Base-by-base conservation (phyloP, 2,888 invertebrate genomes). In the Drosophila macrospina region DNA sequence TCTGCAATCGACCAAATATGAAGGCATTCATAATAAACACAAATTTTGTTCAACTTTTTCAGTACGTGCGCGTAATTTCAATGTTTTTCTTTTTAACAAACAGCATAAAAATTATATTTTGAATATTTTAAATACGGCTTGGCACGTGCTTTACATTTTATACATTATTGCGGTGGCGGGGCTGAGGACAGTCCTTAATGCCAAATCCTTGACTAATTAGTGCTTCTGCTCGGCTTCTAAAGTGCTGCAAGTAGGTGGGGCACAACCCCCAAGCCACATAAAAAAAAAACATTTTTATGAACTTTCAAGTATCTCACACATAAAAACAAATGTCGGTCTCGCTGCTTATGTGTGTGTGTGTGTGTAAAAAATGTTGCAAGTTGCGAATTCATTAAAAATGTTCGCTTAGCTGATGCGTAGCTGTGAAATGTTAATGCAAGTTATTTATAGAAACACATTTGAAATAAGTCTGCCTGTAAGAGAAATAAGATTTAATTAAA, bases 171-270 rank as follows among this genome's bases (percentile, higher is more conserved):
- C 26, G 52, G 41, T 42, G 47, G 47, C 32, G 41, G 45, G 47
- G 47, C 32, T 20, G 55, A 34, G 60, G 45, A 13, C 30, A 56
- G 67, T 20, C 51, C 54, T 59, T 71, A 62, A 64, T 71, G 57
- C 60, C 64, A 70, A 79, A 84, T 74, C 74, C 81, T 82, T 81
- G 81, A 84, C 76, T 82, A 84, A 82, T 82, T 82, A 79, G 75
- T 78, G 69, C 48, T 61, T 63, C 62, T 55, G 68, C 37, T 60
- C 5, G 56, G 36, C 52, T n/a, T 55, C 26, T 41, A 4, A 32
- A 26, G 36, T 10, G 32, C 36, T 42, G 28, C 10, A 16, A 15
- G 16, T n/a, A 2, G 54, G 50, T 24, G 45, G 30, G 7, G 32
- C 55, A 36, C 48, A 66, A 45, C 60, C 60, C 71, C 37, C 5